These are phyloP conservation scores for Drosophila murphyi DNA, from an alignment of 1,140 invertebrate species.

Conservation along the genomic window DNA sequence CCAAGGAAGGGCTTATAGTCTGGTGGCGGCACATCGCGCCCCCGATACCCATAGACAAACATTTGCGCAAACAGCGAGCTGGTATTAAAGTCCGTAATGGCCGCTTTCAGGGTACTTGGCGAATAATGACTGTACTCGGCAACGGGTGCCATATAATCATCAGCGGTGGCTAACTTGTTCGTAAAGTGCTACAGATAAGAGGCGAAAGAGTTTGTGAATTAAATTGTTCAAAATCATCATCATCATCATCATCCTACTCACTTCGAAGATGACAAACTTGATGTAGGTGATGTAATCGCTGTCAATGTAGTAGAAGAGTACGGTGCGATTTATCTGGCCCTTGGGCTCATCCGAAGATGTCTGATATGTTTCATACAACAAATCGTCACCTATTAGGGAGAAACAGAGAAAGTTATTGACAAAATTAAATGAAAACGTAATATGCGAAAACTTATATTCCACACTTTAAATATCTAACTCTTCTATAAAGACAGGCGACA, in stretches of 20 bases:
- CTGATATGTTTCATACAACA: constrained; percentile 65
- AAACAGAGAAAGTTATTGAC: neutral
- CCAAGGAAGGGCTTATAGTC: constrained; percentile 59
- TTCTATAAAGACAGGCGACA: too few species aligned
- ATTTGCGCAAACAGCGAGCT: constrained; percentile 67
- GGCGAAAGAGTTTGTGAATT: neutral
- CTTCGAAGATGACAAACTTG: constrained; percentile 69
- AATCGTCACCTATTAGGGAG: constrained; percentile 51
- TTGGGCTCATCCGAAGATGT: constrained; percentile 28
- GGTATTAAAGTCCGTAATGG: constrained; percentile 57
- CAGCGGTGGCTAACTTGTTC: constrained; percentile 7
- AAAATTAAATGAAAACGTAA: too few species aligned
- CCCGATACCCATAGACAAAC: constrained; percentile 68
- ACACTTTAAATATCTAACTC: too few species aligned
- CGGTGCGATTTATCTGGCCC: constrained; percentile 37
- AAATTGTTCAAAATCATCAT: neutral
- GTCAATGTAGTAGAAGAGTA: constrained; percentile 74
- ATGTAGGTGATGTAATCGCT: constrained; percentile 71
- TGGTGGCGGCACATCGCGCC: constrained; percentile 29
- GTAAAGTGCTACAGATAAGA: constrained; percentile 42
- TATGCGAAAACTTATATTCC: too few species aligned
- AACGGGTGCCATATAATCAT: constrained; percentile 44
- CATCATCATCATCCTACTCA: constrained; percentile 43
- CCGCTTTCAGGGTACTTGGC: constrained; percentile 59
- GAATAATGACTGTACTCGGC: constrained; percentile 72